Conservation (phyloP, 2,888 invertebrate species). For the Conus canariensis region DNA sequence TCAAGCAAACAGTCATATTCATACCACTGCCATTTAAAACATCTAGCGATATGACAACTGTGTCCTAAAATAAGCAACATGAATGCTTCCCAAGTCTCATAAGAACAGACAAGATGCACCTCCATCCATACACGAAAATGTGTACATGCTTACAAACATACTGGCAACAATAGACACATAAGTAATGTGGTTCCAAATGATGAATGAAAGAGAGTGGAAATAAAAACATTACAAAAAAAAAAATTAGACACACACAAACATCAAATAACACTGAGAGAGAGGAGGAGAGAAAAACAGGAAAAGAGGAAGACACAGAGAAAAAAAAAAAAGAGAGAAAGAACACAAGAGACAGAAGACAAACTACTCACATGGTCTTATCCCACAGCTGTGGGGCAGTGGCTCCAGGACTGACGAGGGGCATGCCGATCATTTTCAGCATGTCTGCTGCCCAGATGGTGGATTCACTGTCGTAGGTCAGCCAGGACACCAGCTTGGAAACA, state of each 20-base stretch:
- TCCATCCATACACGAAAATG: too few species aligned
- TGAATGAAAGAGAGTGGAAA: not conserved
- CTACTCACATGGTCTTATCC: conserved; percentile 53
- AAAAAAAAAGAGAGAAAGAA: not conserved
- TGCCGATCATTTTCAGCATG: conserved; percentile 74
- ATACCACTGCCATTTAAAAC: too few species aligned
- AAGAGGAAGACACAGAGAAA: not conserved
- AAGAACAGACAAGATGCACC: too few species aligned
- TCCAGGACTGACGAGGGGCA: conserved; percentile 79
- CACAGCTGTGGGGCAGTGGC: conserved; percentile 67
- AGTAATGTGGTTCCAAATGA: not conserved
- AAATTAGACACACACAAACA: not conserved
- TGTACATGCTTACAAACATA: not conserved
- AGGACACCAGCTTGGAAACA: conserved; percentile 57
- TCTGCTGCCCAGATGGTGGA: conserved; percentile 66
- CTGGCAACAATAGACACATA: not conserved
- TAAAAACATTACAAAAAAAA: not conserved
- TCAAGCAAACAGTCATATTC: not conserved
- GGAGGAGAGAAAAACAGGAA: not conserved
- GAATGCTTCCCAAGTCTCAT: too few species aligned
- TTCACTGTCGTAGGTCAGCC: conserved; percentile 70
- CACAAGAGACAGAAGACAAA: not conserved
- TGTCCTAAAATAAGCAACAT: too few species aligned
- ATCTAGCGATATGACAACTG: too few species aligned
- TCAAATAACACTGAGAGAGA: not conserved